These are phyloP conservation scores for Phrynocephalus vlangalii DNA, from an alignment of 2,797 vertebrate genomes.

Conservation along the genomic window DNA sequence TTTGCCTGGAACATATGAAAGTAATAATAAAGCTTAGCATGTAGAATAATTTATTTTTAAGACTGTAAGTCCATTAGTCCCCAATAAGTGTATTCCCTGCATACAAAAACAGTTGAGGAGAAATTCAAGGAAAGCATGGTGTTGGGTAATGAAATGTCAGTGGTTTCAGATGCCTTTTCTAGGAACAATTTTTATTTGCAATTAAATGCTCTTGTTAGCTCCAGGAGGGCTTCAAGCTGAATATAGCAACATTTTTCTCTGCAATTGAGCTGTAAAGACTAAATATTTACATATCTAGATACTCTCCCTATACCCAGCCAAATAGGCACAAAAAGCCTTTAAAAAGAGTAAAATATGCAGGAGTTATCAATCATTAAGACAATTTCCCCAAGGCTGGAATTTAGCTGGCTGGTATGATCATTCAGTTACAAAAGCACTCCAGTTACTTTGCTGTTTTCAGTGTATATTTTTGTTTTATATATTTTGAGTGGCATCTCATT, in stretches of 20 bases:
- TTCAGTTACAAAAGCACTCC: neutral
- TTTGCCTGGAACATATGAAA: too few species aligned
- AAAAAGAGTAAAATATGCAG: neutral
- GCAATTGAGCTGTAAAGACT: neutral
- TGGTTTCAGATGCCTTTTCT: neutral
- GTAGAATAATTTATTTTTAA: neutral
- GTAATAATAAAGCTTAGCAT: too few species aligned
- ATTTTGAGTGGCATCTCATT: slow-evolving; percentile 10
- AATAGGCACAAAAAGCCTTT: neutral
- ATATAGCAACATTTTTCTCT: neutral
- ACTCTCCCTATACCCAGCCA: neutral
- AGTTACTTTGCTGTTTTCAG: neutral
- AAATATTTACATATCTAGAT: slow-evolving; percentile 13
- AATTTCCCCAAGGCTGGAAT: neutral
- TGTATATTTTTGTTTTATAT: slow-evolving; percentile 26
- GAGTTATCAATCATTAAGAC: neutral
- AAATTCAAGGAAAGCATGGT: neutral
- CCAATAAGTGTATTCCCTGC: neutral
- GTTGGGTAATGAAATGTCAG: neutral
- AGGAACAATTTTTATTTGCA: neutral
- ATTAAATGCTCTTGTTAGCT: neutral
- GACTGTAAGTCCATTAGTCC: too few species aligned
- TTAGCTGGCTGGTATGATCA: neutral
- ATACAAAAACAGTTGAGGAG: neutral
- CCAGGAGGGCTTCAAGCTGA: neutral